Evolutionary conservation across 2,113 vertebrate genomes (phyloP).

Genomic region (Sylvietta virens): DNA sequence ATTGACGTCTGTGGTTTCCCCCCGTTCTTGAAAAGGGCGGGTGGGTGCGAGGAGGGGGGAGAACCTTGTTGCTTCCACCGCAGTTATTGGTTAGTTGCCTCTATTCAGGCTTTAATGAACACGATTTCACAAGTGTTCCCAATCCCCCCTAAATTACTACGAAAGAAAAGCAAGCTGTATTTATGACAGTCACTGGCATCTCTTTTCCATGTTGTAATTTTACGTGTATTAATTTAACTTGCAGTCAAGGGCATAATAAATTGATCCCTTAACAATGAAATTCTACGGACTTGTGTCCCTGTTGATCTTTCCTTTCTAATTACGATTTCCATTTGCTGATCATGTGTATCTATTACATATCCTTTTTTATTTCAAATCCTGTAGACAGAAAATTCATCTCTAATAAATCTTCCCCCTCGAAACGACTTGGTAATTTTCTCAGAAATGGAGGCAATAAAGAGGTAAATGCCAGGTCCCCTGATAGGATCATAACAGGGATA

Average conservation of each 20-base stretch:
- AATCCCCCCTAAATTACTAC: not conserved
- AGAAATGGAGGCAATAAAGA: not conserved
- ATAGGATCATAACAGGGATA: not conserved
- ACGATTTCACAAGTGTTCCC: not conserved
- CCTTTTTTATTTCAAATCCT: not conserved
- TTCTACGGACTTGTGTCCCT: not conserved
- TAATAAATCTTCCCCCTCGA: not conserved
- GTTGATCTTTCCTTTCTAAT: not conserved
- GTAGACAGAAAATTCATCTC: not conserved
- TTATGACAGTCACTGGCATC: not conserved
- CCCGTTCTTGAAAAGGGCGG: not conserved
- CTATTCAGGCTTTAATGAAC: slow-evolving; percentile 2
- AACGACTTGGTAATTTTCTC: not conserved
- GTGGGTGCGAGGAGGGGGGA: not conserved
- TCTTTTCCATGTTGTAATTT: not conserved
- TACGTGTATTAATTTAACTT: not conserved
- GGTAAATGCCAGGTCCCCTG: not conserved
- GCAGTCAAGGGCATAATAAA: slow-evolving; percentile 7
- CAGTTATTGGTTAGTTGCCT: slow-evolving; percentile 50
- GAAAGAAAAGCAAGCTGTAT: not conserved
- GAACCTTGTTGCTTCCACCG: slow-evolving; percentile 41
- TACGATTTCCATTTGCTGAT: not conserved
- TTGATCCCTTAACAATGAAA: not conserved
- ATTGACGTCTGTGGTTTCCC: slow-evolving; percentile 41
- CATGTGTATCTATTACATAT: not conserved